Percentiles rank a stretch among this genome's conserved stretches.
phyloP scores from a whole-genome alignment of 2,797 vertebrate species.

The Tiaroga cobitis region DNA sequence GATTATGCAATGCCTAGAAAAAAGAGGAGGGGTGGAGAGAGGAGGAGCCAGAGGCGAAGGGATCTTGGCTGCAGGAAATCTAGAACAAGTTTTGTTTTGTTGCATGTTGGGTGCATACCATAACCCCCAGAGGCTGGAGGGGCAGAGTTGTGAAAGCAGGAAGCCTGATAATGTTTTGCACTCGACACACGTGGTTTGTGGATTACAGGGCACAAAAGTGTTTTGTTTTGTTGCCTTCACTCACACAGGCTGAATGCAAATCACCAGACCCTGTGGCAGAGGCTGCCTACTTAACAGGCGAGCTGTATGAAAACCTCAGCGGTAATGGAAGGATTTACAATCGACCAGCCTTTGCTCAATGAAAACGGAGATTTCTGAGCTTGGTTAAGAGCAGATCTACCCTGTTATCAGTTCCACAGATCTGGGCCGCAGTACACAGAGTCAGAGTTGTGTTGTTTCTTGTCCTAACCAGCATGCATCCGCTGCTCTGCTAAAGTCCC shows the following conservation, averaged over 20 bases:
- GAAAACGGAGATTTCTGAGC: not conserved
- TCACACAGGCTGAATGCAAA: constrained; percentile 35
- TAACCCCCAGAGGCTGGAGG: constrained; percentile 31
- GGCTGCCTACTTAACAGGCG: not conserved
- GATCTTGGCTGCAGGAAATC: constrained; percentile 25
- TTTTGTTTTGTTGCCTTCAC: constrained; percentile 40
- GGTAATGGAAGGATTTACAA: not conserved
- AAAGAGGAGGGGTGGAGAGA: not conserved
- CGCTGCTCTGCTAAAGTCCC: not conserved
- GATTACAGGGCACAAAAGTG: constrained; percentile 52
- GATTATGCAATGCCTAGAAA: constrained; percentile 43
- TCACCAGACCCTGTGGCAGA: constrained; percentile 28
- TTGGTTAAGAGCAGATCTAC: not conserved
- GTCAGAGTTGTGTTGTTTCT: constrained; percentile 32
- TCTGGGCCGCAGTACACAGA: not conserved
- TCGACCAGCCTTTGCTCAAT: not conserved
- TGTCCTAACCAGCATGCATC: constrained; percentile 24
- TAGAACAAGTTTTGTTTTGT: constrained; percentile 44
- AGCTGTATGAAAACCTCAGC: not conserved
- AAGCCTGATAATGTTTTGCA: constrained; percentile 47
- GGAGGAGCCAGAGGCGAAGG: not conserved
- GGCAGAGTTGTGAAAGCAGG: constrained; percentile 38
- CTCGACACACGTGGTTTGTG: constrained; percentile 48
- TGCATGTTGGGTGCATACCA: constrained; percentile 36
- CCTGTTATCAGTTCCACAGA: constrained; percentile 23